Evolutionary conservation across 2,888 invertebrate species (phyloP).

Genomic region (Drosophila austrosaltans): DNA sequence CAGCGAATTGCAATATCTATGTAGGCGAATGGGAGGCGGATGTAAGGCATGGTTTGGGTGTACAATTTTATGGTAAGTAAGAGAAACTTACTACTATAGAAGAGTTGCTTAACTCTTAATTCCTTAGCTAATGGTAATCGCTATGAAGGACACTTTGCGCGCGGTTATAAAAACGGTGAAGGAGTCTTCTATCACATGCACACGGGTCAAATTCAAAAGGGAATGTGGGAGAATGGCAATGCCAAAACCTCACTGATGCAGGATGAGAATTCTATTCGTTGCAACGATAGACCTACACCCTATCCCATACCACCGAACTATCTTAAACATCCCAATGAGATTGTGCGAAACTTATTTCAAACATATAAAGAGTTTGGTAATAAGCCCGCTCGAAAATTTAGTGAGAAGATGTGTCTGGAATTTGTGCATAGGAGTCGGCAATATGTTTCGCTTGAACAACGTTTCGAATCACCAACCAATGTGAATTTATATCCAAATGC

Average conservation of each 20-base stretch:
- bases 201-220: slow-evolving; percentile 82
- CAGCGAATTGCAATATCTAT: slow-evolving; percentile 75
- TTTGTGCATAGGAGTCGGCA: slow-evolving; percentile 61
- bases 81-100: neutral
- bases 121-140: slow-evolving; percentile 79
- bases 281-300: slow-evolving; percentile 61
- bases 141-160: slow-evolving; percentile 81
- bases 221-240: slow-evolving; percentile 80
- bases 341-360: slow-evolving; percentile 73
- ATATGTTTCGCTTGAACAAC: slow-evolving; percentile 67
- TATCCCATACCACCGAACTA: slow-evolving; percentile 72
- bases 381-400: slow-evolving; percentile 62
- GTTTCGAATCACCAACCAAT: slow-evolving; percentile 37
- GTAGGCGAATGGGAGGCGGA: slow-evolving; percentile 81
- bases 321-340: slow-evolving; percentile 73
- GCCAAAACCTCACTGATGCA: slow-evolving; percentile 79
- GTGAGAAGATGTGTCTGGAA: slow-evolving; percentile 67
- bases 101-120: too few relatives aligned
- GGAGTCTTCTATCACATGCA: slow-evolving; percentile 81
- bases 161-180: slow-evolving; percentile 82
- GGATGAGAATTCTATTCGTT: slow-evolving; percentile 73
- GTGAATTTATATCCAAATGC: slow-evolving; percentile 53
- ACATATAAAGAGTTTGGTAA: slow-evolving; percentile 60
- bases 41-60: slow-evolving; percentile 78
- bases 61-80: slow-evolving; percentile 75